phyloP scores from a whole-genome alignment of 2,888 invertebrate species.

The Melieria crassipennis region DNA sequence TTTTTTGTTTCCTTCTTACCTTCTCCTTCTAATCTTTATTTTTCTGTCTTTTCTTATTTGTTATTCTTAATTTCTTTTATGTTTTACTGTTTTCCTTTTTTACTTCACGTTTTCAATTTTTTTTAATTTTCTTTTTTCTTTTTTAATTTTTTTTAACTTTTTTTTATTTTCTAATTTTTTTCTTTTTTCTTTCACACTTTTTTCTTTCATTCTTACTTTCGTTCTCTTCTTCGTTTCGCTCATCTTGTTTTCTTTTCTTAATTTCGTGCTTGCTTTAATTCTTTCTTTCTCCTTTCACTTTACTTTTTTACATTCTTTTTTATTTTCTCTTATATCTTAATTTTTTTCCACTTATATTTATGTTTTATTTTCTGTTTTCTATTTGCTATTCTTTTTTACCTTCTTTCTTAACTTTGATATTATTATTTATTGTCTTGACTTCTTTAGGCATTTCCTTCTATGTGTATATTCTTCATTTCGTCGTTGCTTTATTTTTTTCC shows the following conservation, averaged over 20 bases:
- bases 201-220: not conserved
- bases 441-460: not conserved
- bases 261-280: not conserved
- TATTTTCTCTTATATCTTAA: not conserved
- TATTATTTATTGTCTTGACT: not conserved
- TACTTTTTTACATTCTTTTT: not conserved
- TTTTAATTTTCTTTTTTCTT: conserved; percentile 7
- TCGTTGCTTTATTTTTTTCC: not conserved
- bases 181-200: not conserved
- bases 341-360: not conserved
- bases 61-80: not conserved
- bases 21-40: not conserved
- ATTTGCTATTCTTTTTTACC: not conserved
- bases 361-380: conserved; percentile 5
- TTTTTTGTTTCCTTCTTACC: not conserved
- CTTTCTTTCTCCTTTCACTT: not conserved
- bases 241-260: not conserved
- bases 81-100: not conserved
- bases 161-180: not conserved
- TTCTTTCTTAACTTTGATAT: not conserved
- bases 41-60: not conserved
- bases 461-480: not conserved
- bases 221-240: not conserved
- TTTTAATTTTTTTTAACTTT: not conserved
- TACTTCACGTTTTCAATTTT: not conserved